phyloP scores from a whole-genome alignment of 1,140 invertebrate species.

The Maconellicoccus hirsutus region DNA sequence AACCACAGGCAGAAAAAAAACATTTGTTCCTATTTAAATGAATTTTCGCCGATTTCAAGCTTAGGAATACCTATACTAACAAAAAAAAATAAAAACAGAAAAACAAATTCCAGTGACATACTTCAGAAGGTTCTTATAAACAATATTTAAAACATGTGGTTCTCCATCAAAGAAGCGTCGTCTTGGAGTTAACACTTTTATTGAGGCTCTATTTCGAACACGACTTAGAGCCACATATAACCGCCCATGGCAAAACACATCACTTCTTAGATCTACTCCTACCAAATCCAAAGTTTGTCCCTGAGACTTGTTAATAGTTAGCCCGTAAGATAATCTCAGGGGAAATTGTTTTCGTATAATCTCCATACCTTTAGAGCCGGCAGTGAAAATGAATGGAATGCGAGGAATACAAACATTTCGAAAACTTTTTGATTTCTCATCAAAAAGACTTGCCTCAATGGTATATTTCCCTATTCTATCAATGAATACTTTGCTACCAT shows the following conservation, averaged over 20 bases:
- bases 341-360: slow-evolving; percentile 32
- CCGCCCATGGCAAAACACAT: slow-evolving; percentile 34
- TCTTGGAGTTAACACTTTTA: no score
- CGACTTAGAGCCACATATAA: slow-evolving; percentile 30
- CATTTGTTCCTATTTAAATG: no score
- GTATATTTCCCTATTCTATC: not conserved
- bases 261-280: slow-evolving; percentile 29
- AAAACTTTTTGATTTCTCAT: no score
- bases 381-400: not conserved
- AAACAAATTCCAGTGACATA: no score
- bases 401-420: not conserved
- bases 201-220: not conserved
- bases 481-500: not conserved
- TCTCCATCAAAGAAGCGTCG: no score
- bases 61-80: no score
- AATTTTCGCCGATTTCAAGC: no score
- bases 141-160: no score
- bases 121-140: no score
- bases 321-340: slow-evolving; percentile 36
- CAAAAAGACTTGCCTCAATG: not conserved
- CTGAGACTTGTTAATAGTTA: slow-evolving; percentile 37
- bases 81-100: no score
- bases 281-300: slow-evolving; percentile 29
- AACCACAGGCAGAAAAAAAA: no score
- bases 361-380: not conserved